phyloP scores from a whole-genome alignment of 2,113 vertebrate genomes.

The Oryzias melastigma region DNA sequence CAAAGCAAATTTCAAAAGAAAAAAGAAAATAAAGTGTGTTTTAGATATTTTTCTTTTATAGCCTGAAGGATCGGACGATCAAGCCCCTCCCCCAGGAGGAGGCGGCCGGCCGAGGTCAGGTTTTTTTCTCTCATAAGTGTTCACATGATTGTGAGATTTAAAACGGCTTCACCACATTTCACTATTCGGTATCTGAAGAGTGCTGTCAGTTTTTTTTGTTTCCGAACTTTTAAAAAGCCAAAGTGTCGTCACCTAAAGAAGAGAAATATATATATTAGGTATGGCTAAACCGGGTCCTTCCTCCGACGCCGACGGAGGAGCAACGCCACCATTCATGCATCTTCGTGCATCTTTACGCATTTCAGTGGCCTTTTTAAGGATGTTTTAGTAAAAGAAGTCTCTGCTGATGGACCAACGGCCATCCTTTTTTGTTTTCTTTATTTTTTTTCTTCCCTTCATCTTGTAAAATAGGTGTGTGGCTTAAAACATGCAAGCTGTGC shows the following conservation, averaged over 20 bases:
- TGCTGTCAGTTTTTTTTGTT: conserved; percentile 71
- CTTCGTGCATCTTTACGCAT: conserved; percentile 88
- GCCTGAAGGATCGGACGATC: conserved; percentile 78
- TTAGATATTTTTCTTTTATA: conserved; percentile 81
- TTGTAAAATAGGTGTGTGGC: conserved; percentile 83
- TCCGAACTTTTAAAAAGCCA: conserved; percentile 75
- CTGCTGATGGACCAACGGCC: conserved; percentile 68
- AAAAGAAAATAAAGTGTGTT: conserved; percentile 77
- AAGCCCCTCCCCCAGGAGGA: conserved; percentile 68
- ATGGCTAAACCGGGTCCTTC: conserved; percentile 81
- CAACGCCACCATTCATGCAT: conserved; percentile 72
- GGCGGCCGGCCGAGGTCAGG: conserved; percentile 48
- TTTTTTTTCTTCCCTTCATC: conserved; percentile 58
- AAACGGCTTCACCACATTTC: conserved; percentile 90
- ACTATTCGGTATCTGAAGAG: conserved; percentile 86
- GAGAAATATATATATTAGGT: conserved; percentile 36
- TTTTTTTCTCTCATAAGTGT: conserved; percentile 73
- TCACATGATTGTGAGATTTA: conserved; percentile 83
- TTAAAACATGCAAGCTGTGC: conserved; percentile 89
- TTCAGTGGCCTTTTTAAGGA: conserved; percentile 96
- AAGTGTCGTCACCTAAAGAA: conserved; percentile 83
- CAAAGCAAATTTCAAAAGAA: conserved; percentile 84
- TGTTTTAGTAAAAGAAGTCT: conserved; percentile 70
- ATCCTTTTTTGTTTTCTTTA: conserved; percentile 43
- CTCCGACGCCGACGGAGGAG: conserved; percentile 83